phyloP scores from a whole-genome alignment of 2,888 invertebrate genomes.

The Diarsia dahlii region DNA sequence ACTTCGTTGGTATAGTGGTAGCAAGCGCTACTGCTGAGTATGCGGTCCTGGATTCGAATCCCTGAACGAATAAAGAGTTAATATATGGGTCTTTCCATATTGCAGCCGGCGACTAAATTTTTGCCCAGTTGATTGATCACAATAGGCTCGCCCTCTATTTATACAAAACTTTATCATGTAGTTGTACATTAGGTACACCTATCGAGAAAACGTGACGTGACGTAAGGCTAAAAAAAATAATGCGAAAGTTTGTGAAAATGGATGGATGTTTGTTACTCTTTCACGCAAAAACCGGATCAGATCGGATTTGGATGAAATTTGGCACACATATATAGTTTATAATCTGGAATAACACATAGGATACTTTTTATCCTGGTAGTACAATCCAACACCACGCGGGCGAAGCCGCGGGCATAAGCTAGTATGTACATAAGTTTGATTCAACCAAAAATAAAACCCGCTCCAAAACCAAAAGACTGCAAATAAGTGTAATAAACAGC shows the following conservation, averaged over 20 bases:
- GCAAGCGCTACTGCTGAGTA: neutral
- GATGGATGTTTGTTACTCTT: no score
- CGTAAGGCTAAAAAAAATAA: no score
- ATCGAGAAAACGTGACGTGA: neutral
- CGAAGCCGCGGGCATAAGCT: no score
- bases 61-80: neutral
- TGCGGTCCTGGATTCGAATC: neutral
- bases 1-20: neutral
- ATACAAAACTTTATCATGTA: neutral
- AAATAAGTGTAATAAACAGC: slow-evolving; percentile 14
- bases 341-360: no score
- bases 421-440: neutral
- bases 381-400: no score
- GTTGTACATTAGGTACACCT: no score
- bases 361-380: no score
- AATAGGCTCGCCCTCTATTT: neutral
- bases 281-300: no score
- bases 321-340: no score
- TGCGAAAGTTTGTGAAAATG: no score
- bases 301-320: no score
- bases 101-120: neutral
- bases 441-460: neutral
- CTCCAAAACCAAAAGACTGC: slow-evolving; percentile 5
- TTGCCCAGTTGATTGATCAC: neutral
- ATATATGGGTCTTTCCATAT: no score